These are phyloP conservation scores for Cryptotis parvus DNA, from an alignment of 2,113 vertebrate genomes.

Conservation along the genomic window DNA sequence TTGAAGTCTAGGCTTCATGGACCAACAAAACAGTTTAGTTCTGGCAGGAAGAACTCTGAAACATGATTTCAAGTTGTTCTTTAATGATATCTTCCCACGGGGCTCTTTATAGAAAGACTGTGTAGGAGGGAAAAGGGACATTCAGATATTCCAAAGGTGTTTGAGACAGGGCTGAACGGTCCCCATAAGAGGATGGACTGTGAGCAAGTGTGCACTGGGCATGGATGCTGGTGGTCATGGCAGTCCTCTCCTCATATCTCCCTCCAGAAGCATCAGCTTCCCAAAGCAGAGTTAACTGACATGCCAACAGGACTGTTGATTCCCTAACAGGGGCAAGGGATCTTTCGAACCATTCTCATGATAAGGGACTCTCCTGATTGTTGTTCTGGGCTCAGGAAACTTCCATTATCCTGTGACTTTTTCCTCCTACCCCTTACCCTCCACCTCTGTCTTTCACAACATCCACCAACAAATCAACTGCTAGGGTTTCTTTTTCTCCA, in stretches of 20 bases:
- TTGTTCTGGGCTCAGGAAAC: not conserved
- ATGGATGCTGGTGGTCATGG: not conserved
- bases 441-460: not conserved
- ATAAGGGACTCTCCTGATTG: not conserved
- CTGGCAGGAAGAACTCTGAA: too few species aligned
- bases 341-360: not conserved
- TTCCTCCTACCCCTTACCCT: accelerated
- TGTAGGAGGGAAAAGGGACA: not conserved
- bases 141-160: not conserved
- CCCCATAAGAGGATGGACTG: not conserved
- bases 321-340: accelerated
- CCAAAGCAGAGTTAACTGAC: accelerated
- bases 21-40: not conserved
- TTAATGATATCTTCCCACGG: not conserved
- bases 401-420: accelerated
- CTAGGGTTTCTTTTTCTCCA: not conserved
- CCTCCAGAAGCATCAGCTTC: not conserved
- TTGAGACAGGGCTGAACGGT: not conserved
- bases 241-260: not conserved
- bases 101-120: not conserved
- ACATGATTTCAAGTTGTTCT: too few species aligned
- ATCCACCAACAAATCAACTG: not conserved
- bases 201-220: too few species aligned
- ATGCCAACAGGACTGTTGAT: not conserved
- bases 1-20: not conserved